Evolutionary conservation across 1,140 invertebrate genomes (phyloP), one percentile per base, ranked within the genome.

Genomic region (Centruroides sculpturatus): DNA sequence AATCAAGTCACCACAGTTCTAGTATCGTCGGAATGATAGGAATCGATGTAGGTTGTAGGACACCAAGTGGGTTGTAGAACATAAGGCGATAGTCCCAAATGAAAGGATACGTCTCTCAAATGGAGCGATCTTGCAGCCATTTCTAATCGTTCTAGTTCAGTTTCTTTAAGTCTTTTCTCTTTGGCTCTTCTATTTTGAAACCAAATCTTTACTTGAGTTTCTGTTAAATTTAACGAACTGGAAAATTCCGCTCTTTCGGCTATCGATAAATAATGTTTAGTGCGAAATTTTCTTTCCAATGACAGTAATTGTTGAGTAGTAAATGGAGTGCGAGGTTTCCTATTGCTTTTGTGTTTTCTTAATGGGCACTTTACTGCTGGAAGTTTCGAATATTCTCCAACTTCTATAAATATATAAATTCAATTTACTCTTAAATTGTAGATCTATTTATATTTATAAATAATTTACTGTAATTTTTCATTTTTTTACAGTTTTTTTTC

Each of bases 241-340:
- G 90, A 93, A 75, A 98, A 98, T 73, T 98, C 94, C 0, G 94
- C 94, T 57, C 95, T 76, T 73, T 98, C 94, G 1, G 93, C 91
- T 66, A 98, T 95, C 67, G 89, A 91, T 59, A 98, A 77, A 76
- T 98, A 98, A 74, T 96, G 92, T 74, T 93, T 95, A 74, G 92
- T 86, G 11, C 86, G 79, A 77, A 97, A 98, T 77, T 98, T 98
- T 77, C 89, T 89, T 76, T 98, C 95, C 59, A 98, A 76, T 9
- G 90, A 86, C 47, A 95, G 75, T 47, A 98, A 78, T 72, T 98
- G 94, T 71, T 96, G 89, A 5, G 92, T 95, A 10, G 92, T 97
- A 78, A 98, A 98, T 3, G 94, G 94, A 0, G 94, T 98, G 57
- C 94, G 80, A 3, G 94, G 94, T 75, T 98, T 98, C 61, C 94